Percentiles rank a stretch among this genome's conserved stretches.
phyloP scores from a whole-genome alignment of 1,140 invertebrate genomes.

The Zophobas atratus region DNA sequence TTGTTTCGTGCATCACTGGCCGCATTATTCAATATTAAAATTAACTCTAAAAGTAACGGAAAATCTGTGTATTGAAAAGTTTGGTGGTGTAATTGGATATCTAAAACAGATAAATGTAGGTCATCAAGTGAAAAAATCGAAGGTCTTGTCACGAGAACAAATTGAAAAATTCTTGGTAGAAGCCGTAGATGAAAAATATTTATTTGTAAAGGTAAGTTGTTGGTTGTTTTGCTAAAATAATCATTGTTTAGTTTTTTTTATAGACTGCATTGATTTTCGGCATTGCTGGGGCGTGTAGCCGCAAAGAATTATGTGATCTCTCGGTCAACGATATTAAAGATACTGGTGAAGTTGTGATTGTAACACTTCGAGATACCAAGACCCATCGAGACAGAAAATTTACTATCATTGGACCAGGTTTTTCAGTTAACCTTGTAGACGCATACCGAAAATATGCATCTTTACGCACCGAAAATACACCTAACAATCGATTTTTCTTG shows the following conservation, averaged over 20 bases:
- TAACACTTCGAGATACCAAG: constrained; percentile 51
- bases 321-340: constrained; percentile 55
- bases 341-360: constrained; percentile 48
- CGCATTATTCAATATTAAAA: not conserved
- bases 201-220: not conserved
- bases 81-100: not conserved
- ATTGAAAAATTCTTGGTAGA: not conserved
- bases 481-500: not conserved
- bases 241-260: not conserved
- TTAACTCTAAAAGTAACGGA: not conserved
- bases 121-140: not conserved
- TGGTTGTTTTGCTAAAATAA: constrained; percentile 11
- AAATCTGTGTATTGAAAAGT: not conserved
- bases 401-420: not conserved
- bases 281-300: constrained; percentile 55
- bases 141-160: not conserved
- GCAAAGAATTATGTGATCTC: constrained; percentile 53
- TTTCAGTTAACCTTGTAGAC: constrained; percentile 10
- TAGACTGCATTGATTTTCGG: constrained; percentile 55
- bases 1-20: too few relatives aligned
- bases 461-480: constrained; percentile 2
- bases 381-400: not conserved
- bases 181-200: not conserved
- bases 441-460: constrained; percentile 23
- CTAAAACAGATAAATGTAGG: not conserved